Evolutionary conservation across 2,888 invertebrate genomes (phyloP).

Genomic region (Zaprionus obscuricornis): DNA sequence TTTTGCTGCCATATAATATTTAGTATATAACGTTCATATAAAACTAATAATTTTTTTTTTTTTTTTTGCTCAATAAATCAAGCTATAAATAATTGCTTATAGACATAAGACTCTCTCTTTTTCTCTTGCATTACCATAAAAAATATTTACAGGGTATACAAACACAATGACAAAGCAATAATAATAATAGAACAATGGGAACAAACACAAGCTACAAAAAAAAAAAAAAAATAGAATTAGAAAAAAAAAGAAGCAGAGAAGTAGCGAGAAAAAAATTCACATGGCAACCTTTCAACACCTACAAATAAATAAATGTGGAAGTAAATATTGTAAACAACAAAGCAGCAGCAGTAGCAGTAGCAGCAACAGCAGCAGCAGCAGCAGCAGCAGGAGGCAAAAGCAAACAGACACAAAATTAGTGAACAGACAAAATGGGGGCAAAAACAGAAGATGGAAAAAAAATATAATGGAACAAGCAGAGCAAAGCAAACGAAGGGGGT

Average conservation of each 20-base stretch:
- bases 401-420: slow-evolving; percentile 15
- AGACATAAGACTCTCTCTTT: too few relatives aligned
- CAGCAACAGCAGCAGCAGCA: slow-evolving; percentile 20
- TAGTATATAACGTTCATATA: too few relatives aligned
- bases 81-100: too few relatives aligned
- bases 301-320: slow-evolving; percentile 64
- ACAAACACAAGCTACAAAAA: slow-evolving; percentile 1
- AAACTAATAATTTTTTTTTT: too few relatives aligned
- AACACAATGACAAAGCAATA: slow-evolving; percentile 29
- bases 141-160: too few relatives aligned
- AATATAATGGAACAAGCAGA: too few relatives aligned
- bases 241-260: slow-evolving; percentile 9
- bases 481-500: slow-evolving; percentile 16
- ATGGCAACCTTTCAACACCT: slow-evolving; percentile 65
- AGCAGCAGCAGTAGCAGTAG: too few relatives aligned
- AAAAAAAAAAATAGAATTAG: slow-evolving; percentile 11
- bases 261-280: slow-evolving; percentile 32
- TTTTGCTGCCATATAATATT: too few relatives aligned
- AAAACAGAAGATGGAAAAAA: not conserved
- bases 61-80: too few relatives aligned
- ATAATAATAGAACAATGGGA: slow-evolving; percentile 35
- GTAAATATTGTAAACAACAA: slow-evolving; percentile 56
- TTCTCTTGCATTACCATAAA: too few relatives aligned
- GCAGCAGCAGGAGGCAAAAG: not conserved
- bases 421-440: not conserved